Percentiles rank a stretch among this genome's conserved stretches.
These are phyloP conservation scores for Pangasius krempfi DNA, from an alignment of 2,797 vertebrate genomes.

Conservation along the genomic window DNA sequence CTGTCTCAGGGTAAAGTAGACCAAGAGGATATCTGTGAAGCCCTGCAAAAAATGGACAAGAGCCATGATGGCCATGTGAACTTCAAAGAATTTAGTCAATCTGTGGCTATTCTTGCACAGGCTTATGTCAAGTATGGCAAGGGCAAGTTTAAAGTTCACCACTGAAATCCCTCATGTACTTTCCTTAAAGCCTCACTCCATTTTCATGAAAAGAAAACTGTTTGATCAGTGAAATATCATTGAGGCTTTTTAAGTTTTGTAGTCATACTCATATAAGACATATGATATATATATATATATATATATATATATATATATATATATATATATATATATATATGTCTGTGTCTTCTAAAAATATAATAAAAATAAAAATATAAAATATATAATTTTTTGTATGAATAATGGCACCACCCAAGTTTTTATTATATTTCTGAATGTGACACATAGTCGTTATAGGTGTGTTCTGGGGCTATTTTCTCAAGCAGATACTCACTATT, in stretches of 20 bases:
- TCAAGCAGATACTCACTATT: not conserved
- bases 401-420: not conserved
- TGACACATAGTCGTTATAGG: not conserved
- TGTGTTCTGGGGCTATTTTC: not conserved
- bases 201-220: not conserved
- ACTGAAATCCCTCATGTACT: not conserved
- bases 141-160: not conserved
- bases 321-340: no score
- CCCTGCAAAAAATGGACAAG: constrained; percentile 69
- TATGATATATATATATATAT: not conserved
- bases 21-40: constrained; percentile 64
- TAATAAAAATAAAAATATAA: no score
- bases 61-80: constrained; percentile 73
- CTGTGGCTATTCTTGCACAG: constrained; percentile 66
- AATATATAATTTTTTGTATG: not conserved
- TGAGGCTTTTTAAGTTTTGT: not conserved
- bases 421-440: not conserved
- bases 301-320: not conserved
- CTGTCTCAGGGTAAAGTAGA: constrained; percentile 64
- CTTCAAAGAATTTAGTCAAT: constrained; percentile 72
- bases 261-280: not conserved
- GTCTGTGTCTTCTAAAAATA: not conserved
- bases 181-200: not conserved
- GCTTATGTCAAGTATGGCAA: constrained; percentile 60
- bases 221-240: not conserved